Percentiles rank a stretch among this genome's conserved stretches.
phyloP scores from a whole-genome alignment of 1,140 invertebrate species.

The Drosophila ironensis region DNA sequence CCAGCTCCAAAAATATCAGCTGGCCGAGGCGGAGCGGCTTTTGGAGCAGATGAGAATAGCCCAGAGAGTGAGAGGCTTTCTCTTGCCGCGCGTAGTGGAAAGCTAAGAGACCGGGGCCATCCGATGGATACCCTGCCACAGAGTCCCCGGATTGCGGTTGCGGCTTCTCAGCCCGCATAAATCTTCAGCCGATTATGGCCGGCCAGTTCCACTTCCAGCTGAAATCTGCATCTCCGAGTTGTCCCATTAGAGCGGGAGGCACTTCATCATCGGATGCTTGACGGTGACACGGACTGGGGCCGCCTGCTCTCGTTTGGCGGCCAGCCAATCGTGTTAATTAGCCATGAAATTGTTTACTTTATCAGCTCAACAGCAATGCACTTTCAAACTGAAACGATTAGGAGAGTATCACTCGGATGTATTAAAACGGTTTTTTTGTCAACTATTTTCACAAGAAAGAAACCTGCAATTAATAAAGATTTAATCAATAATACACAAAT shows the following conservation, averaged over 20 bases:
- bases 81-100: slow-evolving; percentile 1
- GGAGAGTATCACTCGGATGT: too few species aligned
- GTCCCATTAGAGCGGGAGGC: slow-evolving; percentile 1
- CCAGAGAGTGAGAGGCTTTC: slow-evolving; percentile 32
- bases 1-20: slow-evolving; percentile 51
- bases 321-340: neutral
- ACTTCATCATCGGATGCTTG: slow-evolving; percentile 12
- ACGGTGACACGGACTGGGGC: neutral
- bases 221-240: neutral
- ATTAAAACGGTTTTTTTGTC: too few species aligned
- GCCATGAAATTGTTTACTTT: slow-evolving; percentile 11
- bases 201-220: neutral
- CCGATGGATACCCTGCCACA: too few species aligned
- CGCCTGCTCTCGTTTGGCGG: neutral
- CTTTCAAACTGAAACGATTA: too few species aligned
- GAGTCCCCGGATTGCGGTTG: slow-evolving; percentile 14
- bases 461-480: too few species aligned
- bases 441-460: too few species aligned
- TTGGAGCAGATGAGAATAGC: slow-evolving; percentile 6
- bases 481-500: too few species aligned
- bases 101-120: too few species aligned
- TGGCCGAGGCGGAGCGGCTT: too few species aligned
- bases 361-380: neutral
- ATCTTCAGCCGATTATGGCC: slow-evolving; percentile 7
- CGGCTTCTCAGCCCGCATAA: slow-evolving; percentile 7